phyloP scores from a whole-genome alignment of 2,113 vertebrate species.

The Odontophorus gujanensis region DNA sequence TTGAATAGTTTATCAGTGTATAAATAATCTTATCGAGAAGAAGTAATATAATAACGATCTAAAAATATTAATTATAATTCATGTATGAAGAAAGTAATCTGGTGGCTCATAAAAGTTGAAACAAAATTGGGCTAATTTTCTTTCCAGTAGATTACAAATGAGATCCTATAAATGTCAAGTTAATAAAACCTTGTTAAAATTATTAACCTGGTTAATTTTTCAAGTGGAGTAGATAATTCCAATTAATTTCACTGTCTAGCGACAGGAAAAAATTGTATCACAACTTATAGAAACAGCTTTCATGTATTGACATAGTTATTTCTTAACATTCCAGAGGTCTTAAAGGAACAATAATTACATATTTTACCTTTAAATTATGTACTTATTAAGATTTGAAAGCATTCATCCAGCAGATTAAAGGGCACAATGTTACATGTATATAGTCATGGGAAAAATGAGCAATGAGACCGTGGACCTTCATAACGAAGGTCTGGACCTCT shows the following conservation, averaged over 20 bases:
- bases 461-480: not conserved
- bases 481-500: not conserved
- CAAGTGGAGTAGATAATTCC: not conserved
- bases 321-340: not conserved
- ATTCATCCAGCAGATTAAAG: not conserved
- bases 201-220: constrained; percentile 44
- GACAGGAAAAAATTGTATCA: not conserved
- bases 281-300: not conserved
- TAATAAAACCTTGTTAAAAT: constrained; percentile 48
- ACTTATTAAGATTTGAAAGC: not conserved
- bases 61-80: constrained; percentile 16
- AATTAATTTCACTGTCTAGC: not conserved
- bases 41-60: not conserved
- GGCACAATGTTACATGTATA: not conserved
- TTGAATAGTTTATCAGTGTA: not conserved
- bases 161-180: not conserved
- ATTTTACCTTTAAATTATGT: not conserved
- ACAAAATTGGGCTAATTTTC: constrained; percentile 13
- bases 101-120: constrained; percentile 5
- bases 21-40: not conserved
- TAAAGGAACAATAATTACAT: not conserved
- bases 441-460: not conserved
- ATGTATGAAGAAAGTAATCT: constrained; percentile 31
- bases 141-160: constrained; percentile 31
- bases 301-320: not conserved